Percentiles rank a stretch among this genome's conserved stretches.
Conservation (phyloP, 2,888 invertebrate genomes). For the Pycnomerus fuliginosus region DNA sequence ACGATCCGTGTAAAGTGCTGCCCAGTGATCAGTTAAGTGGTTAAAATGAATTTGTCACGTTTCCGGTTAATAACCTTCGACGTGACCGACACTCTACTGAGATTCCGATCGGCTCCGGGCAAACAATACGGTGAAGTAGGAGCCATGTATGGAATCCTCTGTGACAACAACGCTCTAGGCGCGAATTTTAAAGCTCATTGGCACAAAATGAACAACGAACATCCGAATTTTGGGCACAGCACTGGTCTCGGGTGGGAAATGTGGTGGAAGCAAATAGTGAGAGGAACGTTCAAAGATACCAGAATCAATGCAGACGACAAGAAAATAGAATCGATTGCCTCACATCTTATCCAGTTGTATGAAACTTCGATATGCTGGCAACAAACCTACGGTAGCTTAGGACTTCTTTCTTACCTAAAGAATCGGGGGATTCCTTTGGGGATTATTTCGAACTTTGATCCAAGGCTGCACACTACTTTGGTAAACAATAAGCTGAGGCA, state of each 20-base stretch:
- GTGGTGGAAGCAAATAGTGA: constrained; percentile 80
- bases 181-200: constrained; percentile 67
- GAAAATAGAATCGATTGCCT: constrained; percentile 57
- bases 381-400: constrained; percentile 63
- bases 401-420: constrained; percentile 63
- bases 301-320: constrained; percentile 47
- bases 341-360: constrained; percentile 67
- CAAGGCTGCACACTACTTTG: constrained; percentile 70
- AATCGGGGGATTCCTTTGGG: constrained; percentile 60
- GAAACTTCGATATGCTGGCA: constrained; percentile 74
- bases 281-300: constrained; percentile 62
- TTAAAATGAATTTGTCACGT: constrained; percentile 54
- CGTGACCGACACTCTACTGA: constrained; percentile 80
- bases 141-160: constrained; percentile 65
- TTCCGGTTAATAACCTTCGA: constrained; percentile 80
- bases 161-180: constrained; percentile 58
- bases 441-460: constrained; percentile 88
- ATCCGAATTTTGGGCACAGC: constrained; percentile 79
- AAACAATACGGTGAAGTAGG: constrained; percentile 78
- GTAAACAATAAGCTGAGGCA: constrained; percentile 63
- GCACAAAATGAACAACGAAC: constrained; percentile 61
- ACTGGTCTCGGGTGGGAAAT: constrained; percentile 70
- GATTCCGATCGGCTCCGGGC: constrained; percentile 69
- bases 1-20: constrained; percentile 3
- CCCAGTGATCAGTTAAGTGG: no score